phyloP scores from a whole-genome alignment of 2,888 invertebrate genomes.

The Calliphora vomitoria region DNA sequence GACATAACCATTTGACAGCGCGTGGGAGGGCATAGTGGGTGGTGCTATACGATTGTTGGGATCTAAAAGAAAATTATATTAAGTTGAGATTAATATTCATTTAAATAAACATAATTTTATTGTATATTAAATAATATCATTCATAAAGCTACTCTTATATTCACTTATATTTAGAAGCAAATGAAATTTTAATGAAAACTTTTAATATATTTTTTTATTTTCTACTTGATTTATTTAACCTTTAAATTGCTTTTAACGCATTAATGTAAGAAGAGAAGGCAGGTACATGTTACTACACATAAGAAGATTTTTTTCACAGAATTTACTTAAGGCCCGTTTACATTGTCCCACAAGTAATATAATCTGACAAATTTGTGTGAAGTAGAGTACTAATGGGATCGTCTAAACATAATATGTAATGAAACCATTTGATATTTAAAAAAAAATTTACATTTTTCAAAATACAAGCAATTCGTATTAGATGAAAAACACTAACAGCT shows the following conservation, averaged over 20 bases:
- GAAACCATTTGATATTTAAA: too few species aligned
- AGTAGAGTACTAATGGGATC: too few species aligned
- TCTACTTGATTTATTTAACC: background rate
- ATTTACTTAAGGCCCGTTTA: too few species aligned
- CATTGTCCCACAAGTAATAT: too few species aligned
- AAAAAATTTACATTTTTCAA: too few species aligned
- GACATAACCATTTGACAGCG: constrained; percentile 87
- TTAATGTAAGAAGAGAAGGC: too few species aligned
- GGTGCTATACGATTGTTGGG: constrained; percentile 85
- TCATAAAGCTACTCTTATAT: background rate
- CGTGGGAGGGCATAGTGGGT: constrained; percentile 84
- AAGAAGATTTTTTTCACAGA: too few species aligned
- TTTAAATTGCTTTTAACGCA: background rate
- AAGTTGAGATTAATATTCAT: background rate
- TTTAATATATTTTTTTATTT: background rate
- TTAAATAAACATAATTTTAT: background rate
- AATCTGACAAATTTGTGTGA: too few species aligned
- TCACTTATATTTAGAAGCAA: background rate
- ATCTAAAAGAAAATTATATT: constrained; percentile 76
- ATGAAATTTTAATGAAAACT: background rate
- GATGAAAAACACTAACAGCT: too few species aligned
- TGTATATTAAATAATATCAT: background rate
- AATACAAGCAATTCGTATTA: too few species aligned
- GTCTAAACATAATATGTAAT: too few species aligned
- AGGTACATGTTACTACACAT: too few species aligned